Conservation (phyloP, 2,113 vertebrate genomes). For the Ondatra zibethicus region DNA sequence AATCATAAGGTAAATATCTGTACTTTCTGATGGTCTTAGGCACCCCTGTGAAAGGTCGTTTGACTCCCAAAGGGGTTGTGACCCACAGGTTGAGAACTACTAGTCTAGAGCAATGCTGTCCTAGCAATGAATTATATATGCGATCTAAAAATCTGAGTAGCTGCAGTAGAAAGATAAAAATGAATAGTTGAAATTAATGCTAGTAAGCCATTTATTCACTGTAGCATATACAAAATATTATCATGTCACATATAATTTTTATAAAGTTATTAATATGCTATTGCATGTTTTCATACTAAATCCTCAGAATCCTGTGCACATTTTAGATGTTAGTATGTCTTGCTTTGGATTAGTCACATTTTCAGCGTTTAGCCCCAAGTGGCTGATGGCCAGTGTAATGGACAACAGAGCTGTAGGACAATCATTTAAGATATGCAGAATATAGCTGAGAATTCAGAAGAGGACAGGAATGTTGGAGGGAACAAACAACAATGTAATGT, state of each 20-base stretch:
- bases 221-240: neutral
- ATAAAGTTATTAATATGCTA: neutral
- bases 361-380: neutral
- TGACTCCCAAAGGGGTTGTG: neutral
- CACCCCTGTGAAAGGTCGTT: neutral
- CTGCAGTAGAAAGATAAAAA: neutral
- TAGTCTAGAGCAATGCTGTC: neutral
- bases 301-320: neutral
- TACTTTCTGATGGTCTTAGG: neutral
- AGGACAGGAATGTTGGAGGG: neutral
- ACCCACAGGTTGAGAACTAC: neutral
- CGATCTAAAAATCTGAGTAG: neutral
- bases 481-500: neutral
- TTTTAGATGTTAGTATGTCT: neutral
- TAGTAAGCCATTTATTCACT: neutral
- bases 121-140: neutral
- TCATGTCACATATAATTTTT: neutral
- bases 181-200: conserved; percentile 3
- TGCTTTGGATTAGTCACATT: neutral
- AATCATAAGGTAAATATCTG: neutral
- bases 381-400: neutral
- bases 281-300: neutral
- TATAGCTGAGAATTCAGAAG: neutral
- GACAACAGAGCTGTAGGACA: neutral
- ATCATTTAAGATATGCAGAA: neutral